Conservation (phyloP, 2,888 invertebrate genomes). For the Amphipoea oculea region DNA sequence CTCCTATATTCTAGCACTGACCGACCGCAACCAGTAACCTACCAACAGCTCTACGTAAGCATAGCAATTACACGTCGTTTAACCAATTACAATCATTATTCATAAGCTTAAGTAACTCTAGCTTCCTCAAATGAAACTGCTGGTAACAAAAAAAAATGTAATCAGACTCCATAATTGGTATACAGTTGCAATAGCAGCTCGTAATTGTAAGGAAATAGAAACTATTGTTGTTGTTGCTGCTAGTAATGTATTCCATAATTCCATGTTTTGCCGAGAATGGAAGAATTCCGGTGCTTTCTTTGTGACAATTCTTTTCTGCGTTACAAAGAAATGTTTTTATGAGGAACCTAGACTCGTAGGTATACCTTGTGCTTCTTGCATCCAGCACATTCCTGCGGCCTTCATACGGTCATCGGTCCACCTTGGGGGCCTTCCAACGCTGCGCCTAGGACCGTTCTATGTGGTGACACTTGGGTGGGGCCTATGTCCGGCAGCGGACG, state of each 20-base stretch:
- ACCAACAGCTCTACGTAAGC: constrained; percentile 17
- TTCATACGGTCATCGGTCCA: neutral
- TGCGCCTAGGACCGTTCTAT: neutral
- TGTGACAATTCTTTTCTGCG: constrained; percentile 13
- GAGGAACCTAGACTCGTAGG: neutral
- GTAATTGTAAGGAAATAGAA: constrained; percentile 50
- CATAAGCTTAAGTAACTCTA: constrained; percentile 46
- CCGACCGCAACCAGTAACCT: constrained; percentile 3
- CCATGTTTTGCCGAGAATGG: constrained; percentile 21
- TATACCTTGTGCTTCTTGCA: neutral
- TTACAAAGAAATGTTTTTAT: neutral
- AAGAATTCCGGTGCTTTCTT: constrained; percentile 21
- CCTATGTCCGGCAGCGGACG: neutral
- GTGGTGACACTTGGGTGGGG: neutral
- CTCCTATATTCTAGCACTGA: neutral
- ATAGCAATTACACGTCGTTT: constrained; percentile 53
- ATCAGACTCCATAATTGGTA: constrained; percentile 45
- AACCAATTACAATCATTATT: constrained; percentile 58
- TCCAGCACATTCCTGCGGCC: neutral
- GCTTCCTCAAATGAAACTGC: constrained; percentile 52
- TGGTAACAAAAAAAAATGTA: constrained; percentile 32
- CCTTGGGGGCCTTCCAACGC: neutral
- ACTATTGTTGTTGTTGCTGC: constrained; percentile 12
- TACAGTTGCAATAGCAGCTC: constrained; percentile 21
- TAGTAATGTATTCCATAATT: constrained; percentile 46